These are phyloP conservation scores for Halcyon malimbica DNA, from an alignment of 2,113 vertebrate species.

Conservation along the genomic window DNA sequence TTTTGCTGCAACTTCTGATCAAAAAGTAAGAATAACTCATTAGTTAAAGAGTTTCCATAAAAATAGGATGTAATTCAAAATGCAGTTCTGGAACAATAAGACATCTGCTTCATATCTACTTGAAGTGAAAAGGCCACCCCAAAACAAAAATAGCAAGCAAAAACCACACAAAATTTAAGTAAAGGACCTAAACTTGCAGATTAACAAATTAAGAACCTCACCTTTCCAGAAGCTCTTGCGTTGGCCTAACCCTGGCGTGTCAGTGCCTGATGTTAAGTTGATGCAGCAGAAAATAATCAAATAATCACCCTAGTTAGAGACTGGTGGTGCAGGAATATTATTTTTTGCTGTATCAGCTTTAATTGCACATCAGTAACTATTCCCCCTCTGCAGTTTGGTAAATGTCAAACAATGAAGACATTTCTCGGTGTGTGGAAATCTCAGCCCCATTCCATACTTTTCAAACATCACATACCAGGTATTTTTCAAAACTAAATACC, in stretches of 20 bases:
- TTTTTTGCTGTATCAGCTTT: neutral
- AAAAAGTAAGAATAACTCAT: neutral
- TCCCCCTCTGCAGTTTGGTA: neutral
- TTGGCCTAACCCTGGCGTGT: neutral
- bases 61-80: neutral
- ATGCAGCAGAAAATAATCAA: constrained; percentile 14
- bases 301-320: neutral
- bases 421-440: neutral
- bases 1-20: neutral
- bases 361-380: neutral
- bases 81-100: neutral
- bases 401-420: constrained; percentile 41
- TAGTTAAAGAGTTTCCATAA: neutral
- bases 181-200: rapidly evolving
- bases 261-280: neutral
- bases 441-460: neutral
- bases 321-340: neutral
- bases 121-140: neutral
- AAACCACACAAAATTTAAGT: neutral
- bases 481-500: neutral
- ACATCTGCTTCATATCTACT: neutral
- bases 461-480: constrained; percentile 2
- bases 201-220: neutral
- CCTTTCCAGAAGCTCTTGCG: neutral
- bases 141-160: neutral